Conservation (phyloP, 2,888 invertebrate genomes). For the Pyrrhosoma nymphula region DNA sequence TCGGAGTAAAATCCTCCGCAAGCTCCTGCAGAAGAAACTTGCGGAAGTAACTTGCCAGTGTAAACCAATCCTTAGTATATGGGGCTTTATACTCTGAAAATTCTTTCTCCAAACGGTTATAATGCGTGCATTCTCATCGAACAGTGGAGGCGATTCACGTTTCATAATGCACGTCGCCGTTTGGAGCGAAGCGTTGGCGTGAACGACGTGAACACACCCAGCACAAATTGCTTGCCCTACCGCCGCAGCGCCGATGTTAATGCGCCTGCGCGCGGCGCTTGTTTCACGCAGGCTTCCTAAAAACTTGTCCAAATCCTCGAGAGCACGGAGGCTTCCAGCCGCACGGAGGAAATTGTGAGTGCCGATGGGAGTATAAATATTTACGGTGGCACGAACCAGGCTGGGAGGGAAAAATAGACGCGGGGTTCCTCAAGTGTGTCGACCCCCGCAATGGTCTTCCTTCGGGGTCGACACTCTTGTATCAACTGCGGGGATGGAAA, state of each 20-base stretch:
- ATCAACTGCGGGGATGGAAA: not conserved
- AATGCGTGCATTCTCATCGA: not conserved
- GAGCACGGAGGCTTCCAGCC: not conserved
- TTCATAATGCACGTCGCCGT: not conserved
- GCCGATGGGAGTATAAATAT: conserved; percentile 5
- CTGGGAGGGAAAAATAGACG: not conserved
- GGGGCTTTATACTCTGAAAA: too few species aligned
- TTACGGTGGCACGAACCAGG: not conserved
- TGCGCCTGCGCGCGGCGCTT: not conserved
- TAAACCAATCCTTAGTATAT: too few species aligned
- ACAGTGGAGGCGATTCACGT: not conserved
- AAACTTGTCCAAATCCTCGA: not conserved
- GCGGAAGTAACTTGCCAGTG: too few species aligned
- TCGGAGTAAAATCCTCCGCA: too few species aligned
- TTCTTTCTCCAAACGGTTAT: too few species aligned
- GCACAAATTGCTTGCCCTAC: too few species aligned
- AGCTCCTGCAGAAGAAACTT: too few species aligned
- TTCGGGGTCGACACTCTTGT: not conserved
- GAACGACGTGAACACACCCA: not conserved
- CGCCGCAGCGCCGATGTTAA: too few species aligned
- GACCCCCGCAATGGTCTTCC: not conserved
- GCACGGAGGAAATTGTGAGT: not conserved
- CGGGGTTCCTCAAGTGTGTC: not conserved
- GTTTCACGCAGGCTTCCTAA: not conserved
- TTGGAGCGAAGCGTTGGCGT: not conserved